Evolutionary conservation across 2,113 vertebrate species (phyloP).

Genomic region (Tachysurus fulvidraco): DNA sequence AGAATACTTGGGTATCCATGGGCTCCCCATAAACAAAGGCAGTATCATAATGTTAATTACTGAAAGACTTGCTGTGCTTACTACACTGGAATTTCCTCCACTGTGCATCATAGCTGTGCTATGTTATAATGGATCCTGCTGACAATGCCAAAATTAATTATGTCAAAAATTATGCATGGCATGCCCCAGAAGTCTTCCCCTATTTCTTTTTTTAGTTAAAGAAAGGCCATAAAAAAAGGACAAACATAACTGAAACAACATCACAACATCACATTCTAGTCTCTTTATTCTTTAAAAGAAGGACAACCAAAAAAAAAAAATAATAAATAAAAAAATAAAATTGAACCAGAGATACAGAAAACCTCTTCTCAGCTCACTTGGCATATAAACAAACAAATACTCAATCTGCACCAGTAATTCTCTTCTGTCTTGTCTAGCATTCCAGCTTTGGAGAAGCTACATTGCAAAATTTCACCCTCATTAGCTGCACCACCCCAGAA

Average conservation of each 20-base stretch:
- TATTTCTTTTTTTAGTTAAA: background rate
- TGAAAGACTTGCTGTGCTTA: background rate
- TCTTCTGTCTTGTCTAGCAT: background rate
- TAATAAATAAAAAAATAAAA: no score
- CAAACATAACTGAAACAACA: background rate
- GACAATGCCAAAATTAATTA: background rate
- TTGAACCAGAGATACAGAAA: no score
- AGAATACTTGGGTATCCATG: background rate
- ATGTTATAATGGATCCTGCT: background rate
- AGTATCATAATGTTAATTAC: background rate
- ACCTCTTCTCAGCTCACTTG: no score
- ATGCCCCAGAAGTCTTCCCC: background rate
- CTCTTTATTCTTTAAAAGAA: background rate
- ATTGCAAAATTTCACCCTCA: background rate
- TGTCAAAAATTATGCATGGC: background rate
- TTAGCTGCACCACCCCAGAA: background rate
- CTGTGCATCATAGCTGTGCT: background rate
- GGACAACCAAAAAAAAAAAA: background rate
- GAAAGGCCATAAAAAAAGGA: background rate
- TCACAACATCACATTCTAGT: background rate
- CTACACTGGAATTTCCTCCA: background rate
- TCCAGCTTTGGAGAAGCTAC: background rate
- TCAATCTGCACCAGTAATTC: background rate
- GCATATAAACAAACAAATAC: background rate
- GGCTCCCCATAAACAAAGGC: background rate